These are phyloP conservation scores for Phataginus tricuspis DNA, from an alignment of 2,797 vertebrate genomes.

Conservation along the genomic window DNA sequence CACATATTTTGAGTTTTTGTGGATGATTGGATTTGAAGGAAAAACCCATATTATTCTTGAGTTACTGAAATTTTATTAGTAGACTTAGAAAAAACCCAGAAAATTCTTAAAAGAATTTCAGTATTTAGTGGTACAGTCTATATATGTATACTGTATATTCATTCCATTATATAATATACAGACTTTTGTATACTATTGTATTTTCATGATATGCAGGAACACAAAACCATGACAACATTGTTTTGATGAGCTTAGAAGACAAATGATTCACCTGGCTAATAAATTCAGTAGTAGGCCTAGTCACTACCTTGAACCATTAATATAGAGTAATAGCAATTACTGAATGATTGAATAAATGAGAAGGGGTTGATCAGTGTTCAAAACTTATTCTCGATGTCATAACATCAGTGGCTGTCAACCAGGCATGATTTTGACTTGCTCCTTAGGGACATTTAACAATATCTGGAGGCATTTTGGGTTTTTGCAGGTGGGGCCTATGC, in stretches of 20 bases:
- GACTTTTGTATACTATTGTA: neutral
- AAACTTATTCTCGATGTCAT: neutral
- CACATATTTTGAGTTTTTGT: neutral
- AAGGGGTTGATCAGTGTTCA: neutral
- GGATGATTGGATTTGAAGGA: neutral
- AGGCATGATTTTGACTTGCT: neutral
- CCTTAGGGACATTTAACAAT: neutral
- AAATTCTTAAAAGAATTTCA: neutral
- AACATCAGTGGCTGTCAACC: neutral
- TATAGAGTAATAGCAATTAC: neutral
- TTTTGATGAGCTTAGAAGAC: neutral
- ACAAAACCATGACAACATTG: neutral
- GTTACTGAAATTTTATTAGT: neutral
- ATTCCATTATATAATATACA: neutral
- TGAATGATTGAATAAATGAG: neutral
- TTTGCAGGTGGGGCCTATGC: neutral
- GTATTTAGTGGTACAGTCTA: neutral
- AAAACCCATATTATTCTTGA: neutral
- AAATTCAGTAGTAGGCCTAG: neutral
- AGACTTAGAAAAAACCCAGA: neutral
- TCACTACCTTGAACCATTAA: neutral
- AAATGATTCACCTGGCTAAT: neutral
- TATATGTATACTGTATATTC: neutral
- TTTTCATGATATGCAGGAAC: slow-evolving; percentile 24
- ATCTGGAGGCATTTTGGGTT: neutral